phyloP scores from a whole-genome alignment of 2,113 vertebrate species.

The Acanthochromis polyacanthus region DNA sequence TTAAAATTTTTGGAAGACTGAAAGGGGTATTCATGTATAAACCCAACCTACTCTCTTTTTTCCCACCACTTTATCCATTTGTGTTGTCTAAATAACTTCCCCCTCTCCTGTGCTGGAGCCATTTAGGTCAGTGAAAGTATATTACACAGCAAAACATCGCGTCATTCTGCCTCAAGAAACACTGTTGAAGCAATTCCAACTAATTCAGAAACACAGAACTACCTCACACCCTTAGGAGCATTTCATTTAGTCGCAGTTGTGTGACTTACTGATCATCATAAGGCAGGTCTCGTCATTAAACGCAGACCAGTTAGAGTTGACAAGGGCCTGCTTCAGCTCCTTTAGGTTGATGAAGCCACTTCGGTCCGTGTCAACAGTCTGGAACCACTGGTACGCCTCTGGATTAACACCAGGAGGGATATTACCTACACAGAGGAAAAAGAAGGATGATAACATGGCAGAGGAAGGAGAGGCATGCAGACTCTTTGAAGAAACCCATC shows the following conservation, averaged over 20 bases:
- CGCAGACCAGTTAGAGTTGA: slow-evolving; percentile 95
- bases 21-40: not conserved
- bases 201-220: not conserved
- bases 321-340: slow-evolving; percentile 94
- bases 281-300: slow-evolving; percentile 96
- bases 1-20: not conserved
- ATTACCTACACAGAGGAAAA: slow-evolving; percentile 78
- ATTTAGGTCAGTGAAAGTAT: not conserved
- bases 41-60: not conserved
- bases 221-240: not conserved
- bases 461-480: not conserved
- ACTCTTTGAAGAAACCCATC: slow-evolving; percentile 14
- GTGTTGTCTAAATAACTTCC: not conserved
- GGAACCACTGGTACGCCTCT: slow-evolving; percentile 95
- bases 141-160: not conserved
- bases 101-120: not conserved
- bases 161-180: slow-evolving; percentile 6
- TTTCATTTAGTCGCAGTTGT: not conserved
- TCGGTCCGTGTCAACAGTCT: slow-evolving; percentile 89
- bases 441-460: not conserved
- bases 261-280: slow-evolving; percentile 96
- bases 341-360: slow-evolving; percentile 93
- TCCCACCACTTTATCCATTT: not conserved
- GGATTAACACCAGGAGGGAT: slow-evolving; percentile 88
- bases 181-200: not conserved